Percentiles rank a stretch among this genome's conserved stretches.
Evolutionary conservation across 2,797 vertebrate species (phyloP).

Genomic region (Cottoperca gobio): DNA sequence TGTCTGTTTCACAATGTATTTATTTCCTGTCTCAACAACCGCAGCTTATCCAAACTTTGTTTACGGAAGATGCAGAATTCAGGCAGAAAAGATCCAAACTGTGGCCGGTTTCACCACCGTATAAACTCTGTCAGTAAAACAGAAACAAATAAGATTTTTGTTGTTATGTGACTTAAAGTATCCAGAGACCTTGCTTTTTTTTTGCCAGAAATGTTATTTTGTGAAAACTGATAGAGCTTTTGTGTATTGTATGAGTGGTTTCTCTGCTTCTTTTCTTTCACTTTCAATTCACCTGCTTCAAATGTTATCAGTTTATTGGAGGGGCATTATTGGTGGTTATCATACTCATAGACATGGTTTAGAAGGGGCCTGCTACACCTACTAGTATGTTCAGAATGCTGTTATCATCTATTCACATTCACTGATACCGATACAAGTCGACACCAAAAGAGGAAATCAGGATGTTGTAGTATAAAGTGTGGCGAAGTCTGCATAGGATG

Average conservation of each 20-base stretch:
- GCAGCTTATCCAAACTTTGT: slow-evolving; percentile 57
- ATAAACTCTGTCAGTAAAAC: slow-evolving; percentile 27
- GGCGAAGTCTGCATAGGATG: too few relatives aligned
- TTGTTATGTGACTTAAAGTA: slow-evolving; percentile 11
- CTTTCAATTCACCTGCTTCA: too few relatives aligned
- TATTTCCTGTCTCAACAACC: slow-evolving; percentile 46
- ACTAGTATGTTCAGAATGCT: too few relatives aligned
- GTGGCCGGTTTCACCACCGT: slow-evolving; percentile 37
- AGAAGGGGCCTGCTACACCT: too few relatives aligned
- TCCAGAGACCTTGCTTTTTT: background rate
- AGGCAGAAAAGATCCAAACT: slow-evolving; percentile 52
- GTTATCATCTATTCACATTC: too few relatives aligned
- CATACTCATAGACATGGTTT: too few relatives aligned
- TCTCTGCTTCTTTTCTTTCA: background rate
- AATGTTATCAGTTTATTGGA: too few relatives aligned
- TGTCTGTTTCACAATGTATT: slow-evolving; percentile 48
- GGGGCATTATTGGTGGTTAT: too few relatives aligned
- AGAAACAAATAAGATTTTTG: slow-evolving; percentile 18
- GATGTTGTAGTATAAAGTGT: too few relatives aligned
- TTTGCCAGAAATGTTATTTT: background rate
- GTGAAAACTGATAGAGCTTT: background rate
- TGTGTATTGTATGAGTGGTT: background rate
- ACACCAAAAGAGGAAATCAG: too few relatives aligned
- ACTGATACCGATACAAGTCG: too few relatives aligned
- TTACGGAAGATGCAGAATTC: slow-evolving; percentile 53